Base-by-base conservation (phyloP, 2,113 vertebrate genomes). In the Dromas ardeola region DNA sequence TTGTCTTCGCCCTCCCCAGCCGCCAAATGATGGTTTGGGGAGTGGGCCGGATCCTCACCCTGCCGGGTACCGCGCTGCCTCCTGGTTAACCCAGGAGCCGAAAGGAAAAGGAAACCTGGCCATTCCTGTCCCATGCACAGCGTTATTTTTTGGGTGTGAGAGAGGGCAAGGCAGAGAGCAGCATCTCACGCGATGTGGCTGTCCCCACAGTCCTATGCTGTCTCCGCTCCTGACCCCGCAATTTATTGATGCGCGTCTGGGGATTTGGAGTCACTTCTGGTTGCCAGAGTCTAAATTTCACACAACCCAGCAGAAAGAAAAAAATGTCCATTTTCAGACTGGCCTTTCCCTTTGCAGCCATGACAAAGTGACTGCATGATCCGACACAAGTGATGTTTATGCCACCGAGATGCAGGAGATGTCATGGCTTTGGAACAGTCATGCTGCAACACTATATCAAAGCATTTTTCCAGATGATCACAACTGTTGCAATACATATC, bases 21-120 rank as follows among this genome's bases (percentile, higher is more conserved):
- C 1, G 2, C 11, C 40, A 59, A 50, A 17, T 2, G 2, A 16
- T 6, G 12, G 11, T 47, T 18, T 76, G 22, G 8, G 58, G 29
- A 45, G 16, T 2, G 2, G 11, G 15, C 9, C 30, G 18, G 16
- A 34, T 10, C 53, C 1, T 56, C 16, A 10, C 15, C 5, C 43
- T 61, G 36, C 38, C 1, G 1, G 18, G 40, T 4, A 56, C 15
- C 4, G 0, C 1, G 1, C 19, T 72, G 61, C 20, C 43, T 82
- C 34, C 9, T 43, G 11, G 3, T 42, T 40, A 43, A 27, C 38
- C 10, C 1, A 1, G 6, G 5, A 78, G 29, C 32, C 36, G 52
- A 42, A 19, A 65, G 47, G 14, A 63, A 61, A 86, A 84, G 11
- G 20, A 81, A 81, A 52, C 17, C 43, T 36, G 22, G 8, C 32